Evolutionary conservation across 2,888 invertebrate genomes (phyloP).

Genomic region (Chrysotoxum bicinctum): DNA sequence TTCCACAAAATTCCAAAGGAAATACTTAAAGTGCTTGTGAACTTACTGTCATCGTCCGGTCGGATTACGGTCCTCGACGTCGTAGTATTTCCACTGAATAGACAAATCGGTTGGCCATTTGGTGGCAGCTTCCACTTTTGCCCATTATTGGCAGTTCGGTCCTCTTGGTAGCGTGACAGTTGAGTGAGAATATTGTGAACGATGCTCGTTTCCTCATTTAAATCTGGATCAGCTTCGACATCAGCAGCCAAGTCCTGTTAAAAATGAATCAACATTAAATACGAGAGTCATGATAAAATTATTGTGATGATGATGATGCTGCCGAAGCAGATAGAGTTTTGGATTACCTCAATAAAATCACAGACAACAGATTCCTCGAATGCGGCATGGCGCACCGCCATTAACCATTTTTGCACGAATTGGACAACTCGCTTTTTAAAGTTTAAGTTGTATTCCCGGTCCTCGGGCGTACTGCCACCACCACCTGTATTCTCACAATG

Average conservation of each 20-base stretch:
- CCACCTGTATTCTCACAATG: conserved; percentile 82
- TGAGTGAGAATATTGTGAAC: conserved; percentile 87
- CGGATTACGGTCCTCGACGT: conserved; percentile 84
- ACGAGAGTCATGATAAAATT: neutral
- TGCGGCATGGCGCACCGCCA: conserved; percentile 87
- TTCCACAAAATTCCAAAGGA: conserved; percentile 14
- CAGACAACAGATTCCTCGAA: conserved; percentile 88
- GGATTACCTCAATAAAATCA: conserved; percentile 86
- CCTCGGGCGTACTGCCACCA: conserved; percentile 82
- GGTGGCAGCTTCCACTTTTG: conserved; percentile 88
- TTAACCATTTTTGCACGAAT: conserved; percentile 90
- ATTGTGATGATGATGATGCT: neutral
- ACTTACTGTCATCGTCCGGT: conserved; percentile 87
- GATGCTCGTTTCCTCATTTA: conserved; percentile 86
- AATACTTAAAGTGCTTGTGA: neutral
- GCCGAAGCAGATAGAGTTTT: neutral
- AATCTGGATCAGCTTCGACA: conserved; percentile 86
- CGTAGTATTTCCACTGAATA: conserved; percentile 84
- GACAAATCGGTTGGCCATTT: conserved; percentile 86
- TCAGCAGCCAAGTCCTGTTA: conserved; percentile 86
- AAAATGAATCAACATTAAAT: conserved; percentile 1
- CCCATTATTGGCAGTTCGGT: conserved; percentile 84
- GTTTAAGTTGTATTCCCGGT: conserved; percentile 86
- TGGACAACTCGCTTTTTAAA: conserved; percentile 89
- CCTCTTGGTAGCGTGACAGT: conserved; percentile 84